Evolutionary conservation across 2,797 vertebrate genomes (phyloP).

Genomic region (Lutjanus campechanus): DNA sequence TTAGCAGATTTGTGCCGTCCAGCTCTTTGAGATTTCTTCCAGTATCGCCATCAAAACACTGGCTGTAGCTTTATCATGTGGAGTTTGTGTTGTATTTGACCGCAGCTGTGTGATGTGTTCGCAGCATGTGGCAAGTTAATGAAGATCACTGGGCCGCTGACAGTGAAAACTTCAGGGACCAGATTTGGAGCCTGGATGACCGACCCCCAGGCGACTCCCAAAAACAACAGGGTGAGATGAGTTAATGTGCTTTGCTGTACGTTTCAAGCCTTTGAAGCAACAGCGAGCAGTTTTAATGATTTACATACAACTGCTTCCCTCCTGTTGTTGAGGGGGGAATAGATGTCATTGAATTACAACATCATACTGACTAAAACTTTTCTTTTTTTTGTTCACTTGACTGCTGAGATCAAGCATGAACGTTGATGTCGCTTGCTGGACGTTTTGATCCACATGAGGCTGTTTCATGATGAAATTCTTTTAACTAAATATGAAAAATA

Average conservation of each 20-base stretch:
- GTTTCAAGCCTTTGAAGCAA: constrained; percentile 34
- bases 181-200: constrained; percentile 99
- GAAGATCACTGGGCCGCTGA: constrained; percentile 97
- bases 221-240: constrained; percentile 91
- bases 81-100: constrained; percentile 32
- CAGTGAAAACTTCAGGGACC: constrained; percentile 97
- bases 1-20: constrained; percentile 42
- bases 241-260: constrained; percentile 13
- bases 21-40: constrained; percentile 41
- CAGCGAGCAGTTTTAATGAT: constrained; percentile 25
- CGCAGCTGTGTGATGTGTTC: constrained; percentile 72
- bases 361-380: constrained; percentile 1
- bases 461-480: background rate
- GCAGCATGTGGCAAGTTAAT: constrained; percentile 97
- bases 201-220: constrained; percentile 92
- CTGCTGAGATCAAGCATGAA: constrained; percentile 33
- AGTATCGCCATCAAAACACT: constrained; percentile 53
- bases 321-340: constrained; percentile 20
- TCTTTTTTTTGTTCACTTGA: background rate
- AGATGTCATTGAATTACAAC: constrained; percentile 4
- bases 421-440: background rate
- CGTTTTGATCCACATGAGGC: background rate
- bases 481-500: background rate
- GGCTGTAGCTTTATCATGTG: constrained; percentile 45
- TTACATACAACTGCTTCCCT: constrained; percentile 18